These are phyloP conservation scores for Peromyscus polionotus DNA, from an alignment of 2,113 vertebrate species.

Conservation along the genomic window DNA sequence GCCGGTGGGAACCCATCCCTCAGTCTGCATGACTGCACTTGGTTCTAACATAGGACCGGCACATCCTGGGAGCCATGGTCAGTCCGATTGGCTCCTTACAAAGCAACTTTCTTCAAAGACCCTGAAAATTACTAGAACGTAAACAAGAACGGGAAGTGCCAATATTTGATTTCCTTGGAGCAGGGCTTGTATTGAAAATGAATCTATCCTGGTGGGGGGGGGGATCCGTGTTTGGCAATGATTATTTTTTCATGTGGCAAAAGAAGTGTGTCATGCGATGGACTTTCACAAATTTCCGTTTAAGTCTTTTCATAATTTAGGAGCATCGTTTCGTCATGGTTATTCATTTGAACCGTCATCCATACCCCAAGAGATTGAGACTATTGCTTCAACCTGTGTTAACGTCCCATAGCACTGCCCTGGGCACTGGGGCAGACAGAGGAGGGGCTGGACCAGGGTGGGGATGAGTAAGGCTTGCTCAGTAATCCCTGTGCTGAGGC, in stretches of 20 bases:
- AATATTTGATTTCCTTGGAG: neutral
- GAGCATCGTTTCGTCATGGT: neutral
- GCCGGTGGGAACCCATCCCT: neutral
- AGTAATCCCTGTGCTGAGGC: neutral
- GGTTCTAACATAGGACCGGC: neutral
- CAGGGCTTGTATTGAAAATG: neutral
- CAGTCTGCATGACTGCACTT: neutral
- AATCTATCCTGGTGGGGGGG: fast-evolving
- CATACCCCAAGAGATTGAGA: neutral
- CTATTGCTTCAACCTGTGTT: neutral
- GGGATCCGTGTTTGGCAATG: neutral
- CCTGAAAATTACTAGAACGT: neutral
- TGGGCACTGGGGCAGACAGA: neutral
- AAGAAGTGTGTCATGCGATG: neutral
- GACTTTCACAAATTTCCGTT: neutral
- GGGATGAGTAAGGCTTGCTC: neutral
- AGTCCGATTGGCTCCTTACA: neutral
- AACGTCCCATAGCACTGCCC: neutral
- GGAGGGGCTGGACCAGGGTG: neutral
- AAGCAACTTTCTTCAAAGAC: neutral
- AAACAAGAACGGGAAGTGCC: neutral
- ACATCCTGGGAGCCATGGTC: fast-evolving
- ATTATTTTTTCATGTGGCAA: neutral
- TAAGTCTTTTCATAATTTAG: neutral
- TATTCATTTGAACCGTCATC: neutral